A percentile compares a stretch with the other conserved stretches of the same genome.
phyloP scores from a whole-genome alignment of 2,797 vertebrate species.

The Poecile montanus region DNA sequence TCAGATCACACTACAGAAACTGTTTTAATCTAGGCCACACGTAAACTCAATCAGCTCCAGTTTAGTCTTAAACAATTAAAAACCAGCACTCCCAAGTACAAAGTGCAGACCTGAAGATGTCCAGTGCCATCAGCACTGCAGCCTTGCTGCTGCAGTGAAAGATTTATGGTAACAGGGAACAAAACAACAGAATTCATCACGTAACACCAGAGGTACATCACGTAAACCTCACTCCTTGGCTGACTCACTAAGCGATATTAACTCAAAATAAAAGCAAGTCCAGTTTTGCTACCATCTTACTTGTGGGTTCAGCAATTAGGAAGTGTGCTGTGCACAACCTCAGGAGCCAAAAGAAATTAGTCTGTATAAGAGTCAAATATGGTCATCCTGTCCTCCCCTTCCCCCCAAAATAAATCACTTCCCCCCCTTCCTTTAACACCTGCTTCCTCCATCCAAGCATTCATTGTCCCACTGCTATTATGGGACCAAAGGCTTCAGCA shows the following conservation, averaged over 20 bases:
- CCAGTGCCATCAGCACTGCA: rapidly evolving
- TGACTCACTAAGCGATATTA: not conserved
- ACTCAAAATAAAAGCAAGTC: not conserved
- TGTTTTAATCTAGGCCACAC: not conserved
- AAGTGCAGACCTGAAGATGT: not conserved
- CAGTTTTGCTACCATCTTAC: not conserved
- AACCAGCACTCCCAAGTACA: not conserved
- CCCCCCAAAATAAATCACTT: not conserved
- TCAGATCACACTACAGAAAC: not conserved
- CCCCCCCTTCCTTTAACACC: constrained; percentile 40
- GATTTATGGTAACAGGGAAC: not conserved
- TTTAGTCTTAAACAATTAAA: not conserved
- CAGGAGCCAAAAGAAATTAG: not conserved
- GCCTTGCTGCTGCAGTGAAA: not conserved
- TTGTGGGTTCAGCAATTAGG: not conserved
- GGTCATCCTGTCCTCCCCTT: not conserved
- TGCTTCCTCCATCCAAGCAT: constrained; percentile 42
- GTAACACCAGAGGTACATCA: not conserved
- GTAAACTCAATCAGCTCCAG: not conserved
- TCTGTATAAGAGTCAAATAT: not conserved
- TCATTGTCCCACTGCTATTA: constrained; percentile 32
- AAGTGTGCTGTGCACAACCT: not conserved
- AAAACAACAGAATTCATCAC: not conserved
- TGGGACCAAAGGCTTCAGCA: not conserved
- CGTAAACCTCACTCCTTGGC: not conserved